A percentile compares a stretch with the other conserved stretches of the same genome.
Evolutionary conservation across 92 coral and sea anemone genomes (phyloP).

Genomic region (Actinernus sp.): DNA sequence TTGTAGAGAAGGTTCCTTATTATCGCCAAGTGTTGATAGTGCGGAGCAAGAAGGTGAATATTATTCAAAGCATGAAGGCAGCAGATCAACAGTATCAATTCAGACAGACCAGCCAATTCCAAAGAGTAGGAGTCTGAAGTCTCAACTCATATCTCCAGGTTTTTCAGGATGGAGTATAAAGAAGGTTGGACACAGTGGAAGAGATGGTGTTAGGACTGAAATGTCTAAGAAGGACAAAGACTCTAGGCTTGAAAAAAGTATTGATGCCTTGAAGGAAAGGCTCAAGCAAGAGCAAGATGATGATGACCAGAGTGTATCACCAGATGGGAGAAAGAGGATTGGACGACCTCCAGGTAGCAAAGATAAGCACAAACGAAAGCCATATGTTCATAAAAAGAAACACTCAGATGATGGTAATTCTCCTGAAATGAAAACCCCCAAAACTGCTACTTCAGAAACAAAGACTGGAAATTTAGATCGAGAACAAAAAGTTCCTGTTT

Average conservation of each 20-base stretch:
- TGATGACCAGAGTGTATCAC: not conserved
- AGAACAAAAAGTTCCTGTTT: conserved; percentile 10
- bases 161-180: not conserved
- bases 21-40: conserved; percentile 31
- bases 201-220: not conserved
- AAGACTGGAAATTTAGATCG: not conserved
- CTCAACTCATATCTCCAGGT: not conserved
- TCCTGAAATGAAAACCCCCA: not conserved
- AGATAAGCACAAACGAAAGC: conserved; percentile 81
- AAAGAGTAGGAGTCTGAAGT: not conserved
- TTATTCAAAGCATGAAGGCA: not conserved
- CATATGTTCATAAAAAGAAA: conserved; percentile 30
- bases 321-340: conserved; percentile 25
- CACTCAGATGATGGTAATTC: not conserved
- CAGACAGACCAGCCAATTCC: conserved; percentile 17
- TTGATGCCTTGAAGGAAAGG: conserved; percentile 23
- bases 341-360: conserved; percentile 89
- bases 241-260: conserved; percentile 12
- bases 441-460: not conserved
- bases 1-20: conserved; percentile 26
- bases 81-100: not conserved
- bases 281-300: not conserved
- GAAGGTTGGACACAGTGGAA: not conserved
- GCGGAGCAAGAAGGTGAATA: conserved; percentile 3
- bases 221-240: not conserved